Evolutionary conservation across 2,888 invertebrate species (phyloP), one percentile per base, ranked within the genome.

Genomic region (Pterostichus niger): DNA sequence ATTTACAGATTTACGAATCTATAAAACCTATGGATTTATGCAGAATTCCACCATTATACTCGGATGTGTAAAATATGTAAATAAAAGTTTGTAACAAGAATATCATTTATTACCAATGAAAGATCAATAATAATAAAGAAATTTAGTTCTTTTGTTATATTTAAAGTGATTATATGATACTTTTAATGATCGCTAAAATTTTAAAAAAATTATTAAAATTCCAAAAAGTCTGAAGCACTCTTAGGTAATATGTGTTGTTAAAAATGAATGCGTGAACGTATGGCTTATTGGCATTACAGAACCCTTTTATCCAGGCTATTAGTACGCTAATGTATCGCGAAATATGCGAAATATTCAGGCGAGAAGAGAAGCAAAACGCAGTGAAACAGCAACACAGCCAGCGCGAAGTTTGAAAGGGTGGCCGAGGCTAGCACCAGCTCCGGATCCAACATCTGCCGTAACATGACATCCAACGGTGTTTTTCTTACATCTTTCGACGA

Each of bases 401-500:
- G 40, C 40, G 40, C 54, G 24, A 31, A 59, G 9, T 59, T 59
- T 31, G 31, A 59, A 59, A 59, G 59, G 59, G 5, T 11, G n/a
- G 10, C 4, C 10, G 49, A 5, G 11, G 1, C 49, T 5, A 13
- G 56, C 56, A 13, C 4, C 24, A 24, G 24, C 3, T 3, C 13
- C 76, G 46, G 80, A 80, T 80, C 31, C 80, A 80, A 54, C 82
- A 75, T 75, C 82, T 82, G 82, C 64, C 56, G 59, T 76, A 59
- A 76, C 82, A 82, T 35, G 15, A 64, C 82, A 46, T 76, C 33
- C 24, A 31, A 17, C 33, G 52, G 54, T 77, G 59, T 75, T 76
- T 59, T 76, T 76, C 46, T 59, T 82, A 75, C 61, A 75, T 75
- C 82, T 13, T 76, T 59, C 46, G 44, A 71, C 75, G 82, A 82